Base-by-base conservation (phyloP, 1,140 invertebrate species). In the Leptinotarsa lineolata region DNA sequence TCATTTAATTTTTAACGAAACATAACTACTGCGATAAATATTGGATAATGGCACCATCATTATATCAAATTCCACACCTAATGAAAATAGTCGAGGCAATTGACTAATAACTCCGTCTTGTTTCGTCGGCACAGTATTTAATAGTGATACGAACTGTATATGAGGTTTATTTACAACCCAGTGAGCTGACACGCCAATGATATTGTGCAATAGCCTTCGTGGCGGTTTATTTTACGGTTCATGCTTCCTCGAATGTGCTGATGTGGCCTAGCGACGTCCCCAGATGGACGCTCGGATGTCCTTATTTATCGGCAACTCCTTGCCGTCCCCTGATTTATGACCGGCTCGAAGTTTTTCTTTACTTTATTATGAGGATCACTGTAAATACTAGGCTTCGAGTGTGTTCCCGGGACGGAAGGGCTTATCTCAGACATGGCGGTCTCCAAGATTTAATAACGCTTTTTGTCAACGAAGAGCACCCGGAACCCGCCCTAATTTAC, bases 311-410 rank as follows among this genome's bases (percentile, higher is more conserved):
- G 71, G 48, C 44, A 39, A 58, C 39, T 54, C 71, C 64, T 54
- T 48, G 64, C 45, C 24, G 22, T 22, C 21, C n/a, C 22, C 46
- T 72, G 71, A 72, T 72, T 72, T 72, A 72, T 58, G 63, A 66
- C 44, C 71, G 60, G 20, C 24, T 44, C 15, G 46, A 54, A 66
- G 45, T 72, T 72, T 72, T 72, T 72, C 45, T 66, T 66, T 30
- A 72, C 71, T 72, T 72, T 72, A 72, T 72, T 72, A 72, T 60
- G 39, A 72, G 71, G 71, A 72, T 72, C 71, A 72, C 61, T 60
- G 71, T 48, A 72, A 58, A 66, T 44, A 68, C 69, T 44, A 44
- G 66, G 30, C 24, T 45, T 68, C 61, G 67, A 30, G 58, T 45
- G 21, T 18, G 59, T 20, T 70, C 58, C 69, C 24, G 24, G 8